Base-by-base conservation (phyloP, 2,797 vertebrate species). In the Pristis pectinata region DNA sequence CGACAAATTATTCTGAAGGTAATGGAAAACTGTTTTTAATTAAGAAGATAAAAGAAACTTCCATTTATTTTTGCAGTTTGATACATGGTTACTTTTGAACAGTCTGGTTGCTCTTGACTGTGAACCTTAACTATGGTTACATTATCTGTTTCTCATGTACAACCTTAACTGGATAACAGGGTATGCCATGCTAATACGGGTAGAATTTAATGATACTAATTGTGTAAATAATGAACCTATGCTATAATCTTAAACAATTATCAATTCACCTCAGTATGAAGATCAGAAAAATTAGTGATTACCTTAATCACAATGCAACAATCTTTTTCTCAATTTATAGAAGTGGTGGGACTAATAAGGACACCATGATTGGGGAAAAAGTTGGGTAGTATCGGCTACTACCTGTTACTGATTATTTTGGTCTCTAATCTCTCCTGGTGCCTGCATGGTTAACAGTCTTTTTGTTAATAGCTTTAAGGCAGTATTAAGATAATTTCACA, bases 1-100 rank as follows among this genome's bases (percentile, higher is more conserved):
- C 87, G 37, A 91, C 17, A 3, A 22, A 91, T 91, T 37, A 91
- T 27, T 91, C 41, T 37, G 37, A 91, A 91, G 9, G 37, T 24
- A 91, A 67, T 67, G n/a, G 19, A 67, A n/a, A 67, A 91, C n/a
- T 24, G 19, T 67, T 91, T 87, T 67, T 41, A 91, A 91, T 91
- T 91, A 67, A 64, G 37, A 79, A 79, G 59, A 91, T 91, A 91
- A 67, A 91, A 13, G 5, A 91, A 37, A 67, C 19, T 41, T 91
- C 67, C 24, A 91, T 91, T 91, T 64, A 5, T 37, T 67, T n/a
- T 67, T 91, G 37, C n/a, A 41, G 53, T 15, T 11, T 87, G 83
- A 59, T 85, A 34, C 6, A 8, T 41, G 8, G 61, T 8, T 41
- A 22, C 19, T 41, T 67, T 64, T 41, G 19, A 64, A 91, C 7